These are phyloP conservation scores for Amyelois transitella DNA, from an alignment of 1,140 invertebrate genomes.

Conservation along the genomic window DNA sequence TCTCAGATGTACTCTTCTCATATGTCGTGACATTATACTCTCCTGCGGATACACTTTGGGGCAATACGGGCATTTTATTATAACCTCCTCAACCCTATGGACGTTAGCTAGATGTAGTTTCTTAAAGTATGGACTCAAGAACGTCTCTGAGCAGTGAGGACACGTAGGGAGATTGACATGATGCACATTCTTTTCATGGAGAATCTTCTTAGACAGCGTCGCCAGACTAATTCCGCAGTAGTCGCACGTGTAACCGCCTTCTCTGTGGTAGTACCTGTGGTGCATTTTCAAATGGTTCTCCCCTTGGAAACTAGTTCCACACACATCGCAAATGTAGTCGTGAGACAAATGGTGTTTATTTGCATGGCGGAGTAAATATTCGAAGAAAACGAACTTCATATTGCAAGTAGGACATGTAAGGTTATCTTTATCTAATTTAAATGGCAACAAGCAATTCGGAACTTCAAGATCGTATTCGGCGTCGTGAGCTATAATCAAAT, in stretches of 20 bases:
- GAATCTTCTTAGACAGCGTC: slow-evolving; percentile 53
- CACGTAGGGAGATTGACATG: slow-evolving; percentile 47
- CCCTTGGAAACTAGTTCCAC: slow-evolving; percentile 60
- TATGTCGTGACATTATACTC: slow-evolving; percentile 62
- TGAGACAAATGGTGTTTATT: slow-evolving; percentile 60
- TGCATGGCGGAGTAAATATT: slow-evolving; percentile 54
- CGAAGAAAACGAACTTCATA: slow-evolving; percentile 62
- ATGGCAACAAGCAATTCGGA: slow-evolving; percentile 56
- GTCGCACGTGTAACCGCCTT: slow-evolving; percentile 56
- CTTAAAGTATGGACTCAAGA: slow-evolving; percentile 60
- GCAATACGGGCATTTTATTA: slow-evolving; percentile 58
- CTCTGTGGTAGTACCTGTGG: slow-evolving; percentile 58
- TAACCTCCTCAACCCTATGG: slow-evolving; percentile 56
- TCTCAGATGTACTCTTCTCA: slow-evolving; percentile 56
- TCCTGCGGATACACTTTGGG: slow-evolving; percentile 57
- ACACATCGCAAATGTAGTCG: slow-evolving; percentile 62
- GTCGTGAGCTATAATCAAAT: slow-evolving; percentile 64
- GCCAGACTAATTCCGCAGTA: slow-evolving; percentile 43
- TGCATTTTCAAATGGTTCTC: slow-evolving; percentile 66
- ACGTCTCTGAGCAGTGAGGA: slow-evolving; percentile 54
- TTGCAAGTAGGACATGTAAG: slow-evolving; percentile 54
- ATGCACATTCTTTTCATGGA: slow-evolving; percentile 61
- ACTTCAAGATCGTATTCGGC: slow-evolving; percentile 59
- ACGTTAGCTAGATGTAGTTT: slow-evolving; percentile 61
- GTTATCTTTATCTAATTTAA: slow-evolving; percentile 52